phyloP scores from a whole-genome alignment of 2,888 invertebrate species.

The Agrochola macilenta region DNA sequence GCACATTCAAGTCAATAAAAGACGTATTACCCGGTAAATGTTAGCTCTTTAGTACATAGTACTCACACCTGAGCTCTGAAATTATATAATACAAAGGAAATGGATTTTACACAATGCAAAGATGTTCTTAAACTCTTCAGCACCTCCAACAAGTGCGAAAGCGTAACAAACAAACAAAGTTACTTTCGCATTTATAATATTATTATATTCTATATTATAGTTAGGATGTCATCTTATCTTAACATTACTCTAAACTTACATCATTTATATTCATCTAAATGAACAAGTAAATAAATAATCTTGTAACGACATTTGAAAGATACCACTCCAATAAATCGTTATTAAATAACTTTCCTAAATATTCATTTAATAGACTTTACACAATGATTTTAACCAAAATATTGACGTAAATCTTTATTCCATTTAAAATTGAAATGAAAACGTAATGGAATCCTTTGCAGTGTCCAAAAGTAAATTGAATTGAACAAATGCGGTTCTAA shows the following conservation, averaged over 20 bases:
- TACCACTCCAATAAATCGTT: neutral
- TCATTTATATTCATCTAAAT: neutral
- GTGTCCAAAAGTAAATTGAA: constrained; percentile 76
- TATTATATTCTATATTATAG: no score
- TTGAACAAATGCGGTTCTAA: constrained; percentile 74
- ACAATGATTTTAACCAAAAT: constrained; percentile 64
- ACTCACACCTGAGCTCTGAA: no score
- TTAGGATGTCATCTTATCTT: no score
- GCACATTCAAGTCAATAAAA: no score
- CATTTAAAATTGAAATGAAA: constrained; percentile 72
- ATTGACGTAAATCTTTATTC: constrained; percentile 69
- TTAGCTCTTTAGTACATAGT: no score
- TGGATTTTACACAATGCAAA: no score
- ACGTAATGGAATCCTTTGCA: constrained; percentile 74
- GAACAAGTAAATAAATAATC: neutral
- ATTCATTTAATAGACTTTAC: constrained; percentile 38
- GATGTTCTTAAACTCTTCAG: no score
- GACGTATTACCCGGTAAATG: no score
- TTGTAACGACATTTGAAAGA: neutral
- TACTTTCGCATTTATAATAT: no score
- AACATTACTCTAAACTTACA: neutral
- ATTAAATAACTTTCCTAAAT: neutral
- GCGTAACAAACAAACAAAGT: no score
- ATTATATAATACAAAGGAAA: no score
- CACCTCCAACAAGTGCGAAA: no score